Conservation (phyloP, 2,797 vertebrate genomes). For the Girardinus metallicus region DNA sequence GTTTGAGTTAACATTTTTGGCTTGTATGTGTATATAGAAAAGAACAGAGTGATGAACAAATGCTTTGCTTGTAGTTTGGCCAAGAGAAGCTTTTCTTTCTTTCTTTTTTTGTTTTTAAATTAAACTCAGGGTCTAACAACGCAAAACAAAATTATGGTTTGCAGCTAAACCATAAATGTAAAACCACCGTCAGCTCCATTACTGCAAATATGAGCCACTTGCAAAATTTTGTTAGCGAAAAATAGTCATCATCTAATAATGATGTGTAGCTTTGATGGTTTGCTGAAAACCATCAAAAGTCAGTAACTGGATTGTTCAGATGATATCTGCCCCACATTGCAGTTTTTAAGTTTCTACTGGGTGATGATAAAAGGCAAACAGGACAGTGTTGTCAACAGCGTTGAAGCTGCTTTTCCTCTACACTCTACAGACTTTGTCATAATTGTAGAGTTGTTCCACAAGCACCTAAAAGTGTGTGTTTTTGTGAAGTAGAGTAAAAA, state of each 20-base stretch:
- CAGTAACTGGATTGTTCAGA: conserved; percentile 7
- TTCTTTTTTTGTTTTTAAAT: too few species aligned
- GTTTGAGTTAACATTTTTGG: background rate
- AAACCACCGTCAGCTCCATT: background rate
- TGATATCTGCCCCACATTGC: conserved; percentile 15
- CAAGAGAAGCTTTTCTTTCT: background rate
- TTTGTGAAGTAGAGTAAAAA: background rate
- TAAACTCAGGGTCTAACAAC: background rate
- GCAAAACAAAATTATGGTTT: background rate
- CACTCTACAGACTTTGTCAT: background rate
- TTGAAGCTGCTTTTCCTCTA: background rate
- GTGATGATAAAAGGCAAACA: background rate
- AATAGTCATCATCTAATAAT: background rate
- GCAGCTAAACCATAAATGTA: background rate
- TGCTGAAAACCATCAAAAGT: background rate
- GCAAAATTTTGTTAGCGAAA: background rate
- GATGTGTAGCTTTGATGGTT: conserved; percentile 22
- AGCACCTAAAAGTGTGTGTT: background rate
- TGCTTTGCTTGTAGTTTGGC: background rate
- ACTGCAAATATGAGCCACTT: background rate
- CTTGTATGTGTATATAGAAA: background rate
- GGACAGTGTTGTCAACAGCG: too few species aligned
- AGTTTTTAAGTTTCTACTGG: background rate
- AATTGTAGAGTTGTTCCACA: background rate
- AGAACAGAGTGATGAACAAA: background rate